These are phyloP conservation scores for Cotesia chilonis DNA, from an alignment of 1,140 invertebrate species.

Conservation along the genomic window DNA sequence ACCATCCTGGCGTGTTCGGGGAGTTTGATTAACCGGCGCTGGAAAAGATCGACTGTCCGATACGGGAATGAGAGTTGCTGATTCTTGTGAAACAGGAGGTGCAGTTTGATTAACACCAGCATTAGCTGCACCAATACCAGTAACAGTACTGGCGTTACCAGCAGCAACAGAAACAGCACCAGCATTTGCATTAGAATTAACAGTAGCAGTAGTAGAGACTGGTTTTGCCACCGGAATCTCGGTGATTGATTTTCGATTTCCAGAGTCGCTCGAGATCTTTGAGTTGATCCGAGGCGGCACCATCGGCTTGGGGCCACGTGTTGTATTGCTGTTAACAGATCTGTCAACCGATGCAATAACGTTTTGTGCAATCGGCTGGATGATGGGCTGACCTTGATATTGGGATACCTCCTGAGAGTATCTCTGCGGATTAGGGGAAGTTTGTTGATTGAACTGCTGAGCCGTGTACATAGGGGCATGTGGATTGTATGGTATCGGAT, in stretches of 20 bases:
- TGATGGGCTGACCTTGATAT: constrained; percentile 61
- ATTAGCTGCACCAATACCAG: constrained; percentile 29
- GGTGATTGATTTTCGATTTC: constrained; percentile 53
- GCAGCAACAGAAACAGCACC: too few species aligned
- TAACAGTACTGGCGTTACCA: constrained; percentile 42
- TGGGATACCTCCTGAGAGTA: constrained; percentile 59
- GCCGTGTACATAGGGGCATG: constrained; percentile 53
- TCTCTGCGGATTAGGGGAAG: constrained; percentile 59
- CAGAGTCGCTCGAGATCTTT: constrained; percentile 61
- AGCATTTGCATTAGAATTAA: too few species aligned
- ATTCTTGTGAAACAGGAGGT: constrained; percentile 41
- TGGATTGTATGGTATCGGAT: constrained; percentile 54
- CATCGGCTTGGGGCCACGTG: constrained; percentile 61
- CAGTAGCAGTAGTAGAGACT: too few species aligned
- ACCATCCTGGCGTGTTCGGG: constrained; percentile 61
- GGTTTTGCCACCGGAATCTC: background rate
- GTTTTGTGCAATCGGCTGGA: constrained; percentile 62
- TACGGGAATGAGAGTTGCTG: constrained; percentile 39
- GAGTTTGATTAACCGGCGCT: constrained; percentile 54
- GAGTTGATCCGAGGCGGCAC: constrained; percentile 62
- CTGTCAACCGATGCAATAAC: constrained; percentile 50
- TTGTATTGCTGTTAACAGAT: constrained; percentile 43
- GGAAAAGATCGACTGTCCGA: constrained; percentile 50
- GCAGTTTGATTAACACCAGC: constrained; percentile 31
- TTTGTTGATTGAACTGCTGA: constrained; percentile 55